Base-by-base conservation (phyloP, 2,888 invertebrate species). In the Chorisops tibialis region DNA sequence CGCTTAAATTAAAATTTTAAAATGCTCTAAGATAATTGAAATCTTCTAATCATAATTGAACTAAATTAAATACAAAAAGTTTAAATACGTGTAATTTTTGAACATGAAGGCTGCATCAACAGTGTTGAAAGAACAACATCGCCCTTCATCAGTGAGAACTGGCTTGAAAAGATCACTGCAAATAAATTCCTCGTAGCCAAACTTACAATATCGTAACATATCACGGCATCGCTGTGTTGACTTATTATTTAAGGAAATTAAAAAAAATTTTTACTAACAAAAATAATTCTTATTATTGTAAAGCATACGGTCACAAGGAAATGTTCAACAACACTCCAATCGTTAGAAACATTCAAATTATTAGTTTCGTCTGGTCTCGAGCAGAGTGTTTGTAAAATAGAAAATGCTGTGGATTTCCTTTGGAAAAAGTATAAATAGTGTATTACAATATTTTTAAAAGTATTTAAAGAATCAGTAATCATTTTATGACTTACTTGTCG, bases 61-160 rank as follows among this genome's bases (percentile, higher is more conserved):
- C n/a, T n/a, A n/a, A n/a, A n/a, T n/a, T n/a, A n/a, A n/a, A n/a
- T n/a, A n/a, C n/a, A n/a, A n/a, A n/a, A n/a, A 30, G 1, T 30
- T 30, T 30, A 30, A 2, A 30, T 12, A 56, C 56, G 43, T 43
- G 30, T 43, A 16, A n/a, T 16, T 54, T 50, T 84, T 78, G 68
- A 87, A 87, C 76, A 88, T 81, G 62, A 81, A 82, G 63, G 85
- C 81, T 1, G 85, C 81, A 63, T 88, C 87, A 0, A 91, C 83
- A 65, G 86, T 83, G 73, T 92, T 92, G 73, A 92, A 92, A 3
- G 88, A 87, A 75, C 92, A 92, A 73, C 92, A 93, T 1, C 91
- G 81, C 0, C 92, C 92, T 73, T 91, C 91, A 69, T 93, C 92
- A 0, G 92, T 91, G 60, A 91, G 78, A 45, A 88, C 84, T 0